Base-by-base conservation (phyloP, 37 sponge, comb jelly and placozoan genomes). In the Geodia barretti region DNA sequence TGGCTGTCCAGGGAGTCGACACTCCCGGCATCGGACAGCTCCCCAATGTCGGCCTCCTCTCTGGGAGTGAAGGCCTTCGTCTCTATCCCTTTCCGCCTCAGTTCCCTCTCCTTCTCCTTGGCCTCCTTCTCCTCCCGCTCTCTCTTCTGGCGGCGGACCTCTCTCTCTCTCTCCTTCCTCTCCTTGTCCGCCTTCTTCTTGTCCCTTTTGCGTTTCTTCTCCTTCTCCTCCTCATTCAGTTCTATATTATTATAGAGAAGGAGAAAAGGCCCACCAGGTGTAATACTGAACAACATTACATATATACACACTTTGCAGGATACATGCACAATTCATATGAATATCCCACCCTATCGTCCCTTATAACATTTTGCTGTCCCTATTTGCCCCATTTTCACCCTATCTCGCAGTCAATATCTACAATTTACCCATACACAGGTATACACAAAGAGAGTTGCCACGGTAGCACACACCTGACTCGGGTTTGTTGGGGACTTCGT, bases 1-100 rank as follows among this genome's bases (percentile, higher is more conserved):
- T 81, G 60, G 32, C 62, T 41, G 61, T 70, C 81, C 0, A 80
- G 59, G 11, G 68, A 67, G 84, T 84, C 84, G 28, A 84, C 24
- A 35, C 39, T 68, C 17, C 78, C 78, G 41, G 77, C 77, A n/a
- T 84, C 84, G 14, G 70, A 70, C 28, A 84, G 23, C 61, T 84
- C 84, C 17, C 70, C 77, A 47, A 63, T 60, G 24, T 83, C 83
- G 11, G 73, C 76, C 83, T 63, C 68, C 34, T 39, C 42, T 66
- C 40, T 40, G 60, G 14, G 4, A 41, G 70, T 68, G 36, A 40
- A 28, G 37, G 24, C 42, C 82, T 35, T 63, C 82, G 1, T 63
- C 86, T 17, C 60, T 66, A 1, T 42, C 73, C 32, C 41, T 35
- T 4, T 43, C 39, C 41, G 43, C 61, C 36, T 11, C 42, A 14